A percentile compares a stretch with the other conserved stretches of the same genome.
Evolutionary conservation across 2,113 vertebrate genomes (phyloP).

Genomic region (Diglossa brunneiventris): DNA sequence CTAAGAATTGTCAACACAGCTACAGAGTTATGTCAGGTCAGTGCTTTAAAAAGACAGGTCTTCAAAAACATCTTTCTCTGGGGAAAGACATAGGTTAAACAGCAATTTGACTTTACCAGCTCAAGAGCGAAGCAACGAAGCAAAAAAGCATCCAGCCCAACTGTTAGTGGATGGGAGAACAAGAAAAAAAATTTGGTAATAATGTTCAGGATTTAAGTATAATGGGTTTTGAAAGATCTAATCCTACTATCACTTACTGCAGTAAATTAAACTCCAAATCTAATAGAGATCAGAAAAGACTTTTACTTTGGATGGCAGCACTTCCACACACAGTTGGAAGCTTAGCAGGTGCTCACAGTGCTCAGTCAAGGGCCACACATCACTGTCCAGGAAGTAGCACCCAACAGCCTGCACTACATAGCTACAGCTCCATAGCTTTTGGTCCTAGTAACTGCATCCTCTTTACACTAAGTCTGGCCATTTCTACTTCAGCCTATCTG

Average conservation of each 20-base stretch:
- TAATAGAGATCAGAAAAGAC: background rate
- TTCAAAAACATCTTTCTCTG: background rate
- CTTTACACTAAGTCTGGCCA: background rate
- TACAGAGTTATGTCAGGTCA: background rate
- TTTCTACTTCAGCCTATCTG: background rate
- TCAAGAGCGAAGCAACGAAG: background rate
- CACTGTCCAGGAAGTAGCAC: background rate
- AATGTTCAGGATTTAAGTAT: background rate
- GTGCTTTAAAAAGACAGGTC: background rate
- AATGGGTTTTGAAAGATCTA: background rate
- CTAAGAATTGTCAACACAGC: background rate
- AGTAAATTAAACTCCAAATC: background rate
- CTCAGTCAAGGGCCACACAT: background rate
- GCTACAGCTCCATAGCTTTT: background rate
- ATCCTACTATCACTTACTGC: background rate
- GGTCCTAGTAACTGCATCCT: background rate
- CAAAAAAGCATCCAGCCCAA: background rate
- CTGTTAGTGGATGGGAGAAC: fast-evolving
- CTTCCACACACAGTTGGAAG: background rate
- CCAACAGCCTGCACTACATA: background rate
- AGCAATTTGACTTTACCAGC: background rate
- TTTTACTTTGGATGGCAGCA: background rate
- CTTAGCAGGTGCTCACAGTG: background rate
- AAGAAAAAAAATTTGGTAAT: background rate
- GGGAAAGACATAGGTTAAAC: background rate